Evolutionary conservation across 2,797 vertebrate genomes (phyloP).

Genomic region (Clarias platycephalus): DNA sequence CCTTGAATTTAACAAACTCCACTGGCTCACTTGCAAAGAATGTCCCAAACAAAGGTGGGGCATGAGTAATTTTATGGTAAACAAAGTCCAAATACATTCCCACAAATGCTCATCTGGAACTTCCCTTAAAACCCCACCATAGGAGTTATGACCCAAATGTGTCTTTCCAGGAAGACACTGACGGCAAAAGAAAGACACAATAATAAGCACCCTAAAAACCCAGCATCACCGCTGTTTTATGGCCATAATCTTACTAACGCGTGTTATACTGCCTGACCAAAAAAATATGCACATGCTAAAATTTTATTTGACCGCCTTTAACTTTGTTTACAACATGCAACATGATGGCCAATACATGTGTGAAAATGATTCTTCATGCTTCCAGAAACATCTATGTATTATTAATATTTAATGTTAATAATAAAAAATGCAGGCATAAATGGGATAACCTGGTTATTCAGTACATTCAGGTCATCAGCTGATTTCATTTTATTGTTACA

Average conservation of each 20-base stretch:
- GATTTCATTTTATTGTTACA: no score
- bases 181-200: slow-evolving; percentile 26
- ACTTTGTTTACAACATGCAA: no score
- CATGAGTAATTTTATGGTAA: slow-evolving; percentile 43
- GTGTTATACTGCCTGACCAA: background rate
- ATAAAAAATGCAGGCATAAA: no score
- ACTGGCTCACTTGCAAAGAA: slow-evolving; percentile 46
- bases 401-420: no score
- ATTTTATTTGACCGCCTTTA: no score
- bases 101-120: slow-evolving; percentile 48
- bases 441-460: no score
- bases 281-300: no score
- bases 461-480: no score
- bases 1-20: slow-evolving; percentile 25
- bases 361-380: no score
- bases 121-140: slow-evolving; percentile 44
- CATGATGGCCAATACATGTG: no score
- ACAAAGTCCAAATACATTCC: slow-evolving; percentile 45
- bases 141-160: slow-evolving; percentile 35
- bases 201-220: slow-evolving; percentile 26
- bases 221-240: slow-evolving; percentile 26
- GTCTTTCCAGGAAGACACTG: slow-evolving; percentile 29
- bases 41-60: slow-evolving; percentile 50
- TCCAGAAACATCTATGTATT: no score
- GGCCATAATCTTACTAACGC: slow-evolving; percentile 18